Evolutionary conservation across 2,888 invertebrate genomes (phyloP).

Genomic region (Drosophila monieri): DNA sequence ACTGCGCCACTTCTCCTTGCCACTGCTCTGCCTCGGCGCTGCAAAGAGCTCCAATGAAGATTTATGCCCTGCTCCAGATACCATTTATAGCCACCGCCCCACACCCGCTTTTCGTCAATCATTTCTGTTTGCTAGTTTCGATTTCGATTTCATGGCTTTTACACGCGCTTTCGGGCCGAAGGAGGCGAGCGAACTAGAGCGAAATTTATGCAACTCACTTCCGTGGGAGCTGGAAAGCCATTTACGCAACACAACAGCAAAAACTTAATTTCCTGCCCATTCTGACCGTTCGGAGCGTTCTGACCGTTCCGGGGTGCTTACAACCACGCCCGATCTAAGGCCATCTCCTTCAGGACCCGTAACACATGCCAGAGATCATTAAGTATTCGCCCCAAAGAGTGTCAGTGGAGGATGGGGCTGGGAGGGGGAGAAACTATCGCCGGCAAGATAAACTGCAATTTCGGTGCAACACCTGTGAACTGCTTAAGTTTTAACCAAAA

Average conservation of each 20-base stretch:
- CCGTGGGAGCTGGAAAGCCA: conserved; percentile 74
- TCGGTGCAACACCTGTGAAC: conserved; percentile 75
- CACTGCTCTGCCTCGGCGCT: conserved; percentile 2
- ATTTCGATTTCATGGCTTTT: conserved; percentile 76
- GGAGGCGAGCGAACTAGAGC: conserved; percentile 21
- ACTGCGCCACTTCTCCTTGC: conserved; percentile 63
- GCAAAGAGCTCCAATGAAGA: conserved; percentile 69
- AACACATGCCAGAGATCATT: conserved; percentile 78
- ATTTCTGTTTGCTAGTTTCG: conserved; percentile 64
- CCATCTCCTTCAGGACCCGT: conserved; percentile 56
- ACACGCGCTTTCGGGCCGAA: conserved; percentile 67
- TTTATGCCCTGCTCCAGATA: conserved; percentile 69
- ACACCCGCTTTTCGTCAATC: conserved; percentile 68
- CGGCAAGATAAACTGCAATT: conserved; percentile 76
- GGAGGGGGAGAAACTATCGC: conserved; percentile 20
- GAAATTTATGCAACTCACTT: conserved; percentile 77
- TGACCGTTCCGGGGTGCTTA: conserved; percentile 11
- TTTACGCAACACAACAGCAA: conserved; percentile 75
- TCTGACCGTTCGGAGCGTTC: conserved; percentile 12
- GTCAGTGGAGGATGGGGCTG: not conserved
- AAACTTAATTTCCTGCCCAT: conserved; percentile 74
- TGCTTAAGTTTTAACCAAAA: conserved; percentile 68
- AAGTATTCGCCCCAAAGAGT: conserved; percentile 43
- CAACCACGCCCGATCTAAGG: not conserved
- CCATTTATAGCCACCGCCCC: conserved; percentile 45